Evolutionary conservation across 2,888 invertebrate species (phyloP).

Genomic region (Proisotoma minuta): DNA sequence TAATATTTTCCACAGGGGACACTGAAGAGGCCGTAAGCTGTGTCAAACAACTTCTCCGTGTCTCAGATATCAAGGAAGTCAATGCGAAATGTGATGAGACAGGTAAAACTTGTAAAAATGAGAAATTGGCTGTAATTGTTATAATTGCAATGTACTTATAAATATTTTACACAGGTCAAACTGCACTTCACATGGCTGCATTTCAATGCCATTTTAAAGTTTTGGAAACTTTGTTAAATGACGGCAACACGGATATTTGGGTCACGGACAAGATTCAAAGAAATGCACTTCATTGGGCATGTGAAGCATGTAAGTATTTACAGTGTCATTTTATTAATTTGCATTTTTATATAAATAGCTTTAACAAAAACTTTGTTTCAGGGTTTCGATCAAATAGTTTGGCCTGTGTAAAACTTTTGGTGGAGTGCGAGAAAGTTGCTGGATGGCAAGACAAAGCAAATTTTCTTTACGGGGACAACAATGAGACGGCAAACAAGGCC

Average conservation of each 20-base stretch:
- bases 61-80: conserved; percentile 25
- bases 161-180: no score
- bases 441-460: conserved; percentile 25
- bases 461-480: conserved; percentile 21
- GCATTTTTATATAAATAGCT: background rate
- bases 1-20: conserved; percentile 24
- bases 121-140: no score
- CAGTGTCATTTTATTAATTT: no score
- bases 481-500: conserved; percentile 11
- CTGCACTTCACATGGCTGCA: conserved; percentile 34
- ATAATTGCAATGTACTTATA: no score
- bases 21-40: conserved; percentile 26
- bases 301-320: conserved; percentile 32
- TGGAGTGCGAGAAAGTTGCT: conserved; percentile 25
- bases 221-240: conserved; percentile 20
- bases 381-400: conserved; percentile 33
- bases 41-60: conserved; percentile 20
- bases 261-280: conserved; percentile 24
- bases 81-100: conserved; percentile 30
- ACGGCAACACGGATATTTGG: conserved; percentile 31
- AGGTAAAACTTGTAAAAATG: no score
- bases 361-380: conserved; percentile 7
- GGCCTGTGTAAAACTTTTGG: conserved; percentile 27
- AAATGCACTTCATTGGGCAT: conserved; percentile 30
- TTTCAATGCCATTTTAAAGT: conserved; percentile 33